A percentile compares a stretch with the other conserved stretches of the same genome.
Conservation (phyloP, 2,888 invertebrate species). For the Tachystola acroxantha region DNA sequence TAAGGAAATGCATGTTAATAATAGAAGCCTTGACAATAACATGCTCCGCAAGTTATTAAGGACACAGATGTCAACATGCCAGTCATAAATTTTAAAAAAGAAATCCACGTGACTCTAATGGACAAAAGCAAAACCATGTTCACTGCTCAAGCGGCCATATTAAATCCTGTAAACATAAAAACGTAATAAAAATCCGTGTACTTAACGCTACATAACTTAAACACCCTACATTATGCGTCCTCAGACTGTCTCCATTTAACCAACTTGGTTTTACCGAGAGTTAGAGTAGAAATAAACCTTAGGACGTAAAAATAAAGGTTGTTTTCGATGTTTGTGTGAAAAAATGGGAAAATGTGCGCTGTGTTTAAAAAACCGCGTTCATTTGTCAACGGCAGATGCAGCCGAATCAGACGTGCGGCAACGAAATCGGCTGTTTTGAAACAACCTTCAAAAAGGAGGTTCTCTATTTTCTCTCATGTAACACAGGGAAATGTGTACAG, state of each 20-base stretch:
- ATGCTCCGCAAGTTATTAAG: no score
- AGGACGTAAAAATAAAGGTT: constrained; percentile 18
- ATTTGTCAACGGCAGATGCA: constrained; percentile 75
- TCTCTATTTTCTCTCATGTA: no score
- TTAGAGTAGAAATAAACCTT: constrained; percentile 23
- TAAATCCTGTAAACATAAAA: constrained; percentile 20
- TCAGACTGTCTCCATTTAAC: constrained; percentile 39
- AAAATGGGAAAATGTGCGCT: constrained; percentile 46
- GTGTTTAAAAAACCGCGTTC: constrained; percentile 73
- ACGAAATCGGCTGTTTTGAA: constrained; percentile 23
- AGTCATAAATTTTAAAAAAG: no score
- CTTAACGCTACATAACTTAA: constrained; percentile 57
- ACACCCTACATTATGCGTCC: constrained; percentile 55
- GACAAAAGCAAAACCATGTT: constrained; percentile 9
- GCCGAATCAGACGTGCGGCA: constrained; percentile 50
- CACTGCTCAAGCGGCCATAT: neutral
- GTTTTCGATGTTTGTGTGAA: constrained; percentile 18
- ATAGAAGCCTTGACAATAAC: no score
- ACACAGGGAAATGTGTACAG: no score
- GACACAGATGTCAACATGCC: no score
- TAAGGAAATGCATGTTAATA: no score
- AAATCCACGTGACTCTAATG: neutral
- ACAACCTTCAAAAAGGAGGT: no score
- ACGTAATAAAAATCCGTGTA: constrained; percentile 45
- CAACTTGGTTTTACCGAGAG: constrained; percentile 17